Conservation (phyloP, 2,113 vertebrate species). For the Corvus cornix region DNA sequence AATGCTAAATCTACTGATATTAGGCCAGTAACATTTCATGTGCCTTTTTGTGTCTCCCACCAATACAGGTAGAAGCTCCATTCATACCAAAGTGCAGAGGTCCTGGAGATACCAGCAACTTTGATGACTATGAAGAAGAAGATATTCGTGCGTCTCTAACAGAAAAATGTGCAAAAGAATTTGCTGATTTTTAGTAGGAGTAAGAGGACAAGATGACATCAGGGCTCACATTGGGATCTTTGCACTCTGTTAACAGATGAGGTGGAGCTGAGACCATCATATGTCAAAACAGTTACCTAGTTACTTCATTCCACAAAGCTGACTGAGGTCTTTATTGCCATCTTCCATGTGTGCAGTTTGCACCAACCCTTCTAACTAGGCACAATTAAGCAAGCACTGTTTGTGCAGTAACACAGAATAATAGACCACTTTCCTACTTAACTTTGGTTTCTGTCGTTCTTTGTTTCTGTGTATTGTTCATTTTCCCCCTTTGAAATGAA, state of each 20-base stretch:
- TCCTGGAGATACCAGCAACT: conserved; percentile 98
- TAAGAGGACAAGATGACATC: conserved; percentile 74
- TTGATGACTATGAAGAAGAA: conserved; percentile 98
- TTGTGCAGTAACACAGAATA: conserved; percentile 85
- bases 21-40: background rate
- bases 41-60: background rate
- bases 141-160: conserved; percentile 96
- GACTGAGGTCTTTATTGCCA: conserved; percentile 89
- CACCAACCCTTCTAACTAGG: conserved; percentile 87
- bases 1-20: background rate
- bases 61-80: conserved; percentile 91
- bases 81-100: conserved; percentile 99
- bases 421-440: conserved; percentile 81
- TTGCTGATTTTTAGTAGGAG: conserved; percentile 93
- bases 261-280: conserved; percentile 87
- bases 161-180: conserved; percentile 98
- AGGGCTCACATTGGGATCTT: conserved; percentile 86
- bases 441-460: conserved; percentile 74
- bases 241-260: conserved; percentile 86
- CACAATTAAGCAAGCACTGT: conserved; percentile 86
- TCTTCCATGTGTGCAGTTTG: conserved; percentile 87
- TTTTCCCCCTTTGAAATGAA: conserved; percentile 76
- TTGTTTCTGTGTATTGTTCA: conserved; percentile 76
- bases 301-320: conserved; percentile 91
- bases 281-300: conserved; percentile 86